These are phyloP conservation scores for Microcebus murinus DNA, from an alignment of 2,113 vertebrate species.

Conservation along the genomic window DNA sequence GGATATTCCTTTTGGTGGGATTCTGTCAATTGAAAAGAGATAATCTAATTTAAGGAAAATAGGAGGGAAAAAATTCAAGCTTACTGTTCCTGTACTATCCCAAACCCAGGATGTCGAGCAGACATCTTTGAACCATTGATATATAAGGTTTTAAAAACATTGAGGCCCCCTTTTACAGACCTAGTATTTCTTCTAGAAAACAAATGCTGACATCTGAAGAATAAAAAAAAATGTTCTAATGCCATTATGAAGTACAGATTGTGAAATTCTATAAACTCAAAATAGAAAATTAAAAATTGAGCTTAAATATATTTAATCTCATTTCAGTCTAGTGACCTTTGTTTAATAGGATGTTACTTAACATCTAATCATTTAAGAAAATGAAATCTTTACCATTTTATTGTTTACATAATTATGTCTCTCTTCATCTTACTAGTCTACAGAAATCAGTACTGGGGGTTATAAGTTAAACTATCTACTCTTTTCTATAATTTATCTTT, in stretches of 20 bases:
- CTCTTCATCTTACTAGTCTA: background rate
- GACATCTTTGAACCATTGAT: background rate
- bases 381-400: background rate
- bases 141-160: background rate
- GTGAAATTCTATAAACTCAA: background rate
- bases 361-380: background rate
- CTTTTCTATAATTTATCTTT: slow-evolving; percentile 9
- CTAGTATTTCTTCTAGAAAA: background rate
- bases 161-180: background rate
- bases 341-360: background rate
- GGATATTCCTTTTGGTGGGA: background rate
- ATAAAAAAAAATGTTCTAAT: background rate
- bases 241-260: background rate
- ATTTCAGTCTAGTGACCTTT: background rate
- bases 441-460: background rate
- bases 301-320: background rate
- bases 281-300: background rate
- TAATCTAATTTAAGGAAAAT: background rate
- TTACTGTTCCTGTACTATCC: background rate
- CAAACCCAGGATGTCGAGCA: background rate
- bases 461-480: background rate
- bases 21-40: background rate
- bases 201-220: background rate
- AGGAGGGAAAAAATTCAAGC: background rate
- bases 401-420: background rate